Evolutionary conservation across 2,888 invertebrate genomes (phyloP).

Genomic region (Lysandra coridon): DNA sequence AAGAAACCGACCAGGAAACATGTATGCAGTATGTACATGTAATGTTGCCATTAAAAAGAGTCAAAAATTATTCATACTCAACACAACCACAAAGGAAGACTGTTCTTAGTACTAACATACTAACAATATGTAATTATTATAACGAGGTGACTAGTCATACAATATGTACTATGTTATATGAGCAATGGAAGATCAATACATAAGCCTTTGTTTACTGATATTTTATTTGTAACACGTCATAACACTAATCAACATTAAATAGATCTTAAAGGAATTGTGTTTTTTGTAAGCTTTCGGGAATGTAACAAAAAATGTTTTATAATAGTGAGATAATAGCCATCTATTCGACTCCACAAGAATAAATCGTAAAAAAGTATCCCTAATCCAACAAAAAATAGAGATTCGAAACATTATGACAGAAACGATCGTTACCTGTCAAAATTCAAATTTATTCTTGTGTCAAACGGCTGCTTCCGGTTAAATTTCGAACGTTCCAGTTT

Average conservation of each 20-base stretch:
- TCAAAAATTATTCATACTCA: conserved; percentile 27
- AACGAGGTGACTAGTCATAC: conserved; percentile 30
- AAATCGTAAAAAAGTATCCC: background rate
- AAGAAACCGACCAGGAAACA: background rate
- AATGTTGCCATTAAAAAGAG: conserved; percentile 17
- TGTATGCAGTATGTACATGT: background rate
- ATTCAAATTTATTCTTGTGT: background rate
- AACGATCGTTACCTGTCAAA: background rate
- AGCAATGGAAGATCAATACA: conserved; percentile 26
- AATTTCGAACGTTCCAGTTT: background rate
- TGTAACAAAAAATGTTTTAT: too few relatives aligned
- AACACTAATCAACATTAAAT: background rate
- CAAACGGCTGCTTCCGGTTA: background rate
- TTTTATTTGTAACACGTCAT: background rate
- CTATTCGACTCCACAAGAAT: background rate
- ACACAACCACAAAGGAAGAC: conserved; percentile 29
- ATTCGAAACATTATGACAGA: background rate
- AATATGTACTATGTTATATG: conserved; percentile 27
- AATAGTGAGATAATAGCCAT: background rate
- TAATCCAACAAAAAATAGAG: background rate
- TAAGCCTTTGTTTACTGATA: background rate
- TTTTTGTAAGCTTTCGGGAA: background rate
- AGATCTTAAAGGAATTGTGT: background rate
- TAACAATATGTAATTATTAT: conserved; percentile 27
- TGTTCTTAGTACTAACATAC: conserved; percentile 19